Evolutionary conservation across 2,888 invertebrate species (phyloP), one percentile per base, ranked within the genome.

Genomic region (Amiota communis): DNA sequence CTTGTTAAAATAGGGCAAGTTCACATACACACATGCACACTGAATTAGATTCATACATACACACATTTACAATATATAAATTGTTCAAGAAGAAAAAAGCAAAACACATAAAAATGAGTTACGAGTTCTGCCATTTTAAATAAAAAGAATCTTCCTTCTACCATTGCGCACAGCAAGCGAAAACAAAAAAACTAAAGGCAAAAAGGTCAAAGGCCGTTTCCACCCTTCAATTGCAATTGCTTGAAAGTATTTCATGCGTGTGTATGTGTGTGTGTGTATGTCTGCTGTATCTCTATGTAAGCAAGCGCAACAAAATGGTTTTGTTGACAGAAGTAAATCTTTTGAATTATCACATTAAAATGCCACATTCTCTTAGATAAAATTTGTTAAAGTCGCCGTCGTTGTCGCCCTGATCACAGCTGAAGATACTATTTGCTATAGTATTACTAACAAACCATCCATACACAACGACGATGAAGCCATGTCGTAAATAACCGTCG

Each of bases 261-360:
- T 63, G 15, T 63, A 64, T 51, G 51, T 71, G 71, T 23, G 71
- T 17, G 64, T 53, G 46, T 15, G 53, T 67, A 13, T 59, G 64
- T 68, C 4, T 36, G 36, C 23, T 36, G 36, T 36, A 36, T 36
- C 2, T 36, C 36, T 36, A 36, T 36, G 70, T 76, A 69, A 71
- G 20, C 61, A 48, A 20, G 75, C 51, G 72, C 73, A 77, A 77
- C 82, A 84, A 86, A 86, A 87, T 88, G 81, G 86, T 85, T 81
- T 87, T 88, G 87, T 88, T 88, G 88, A 88, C 87, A 87, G 87
- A 87, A 86, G 86, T 87, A 88, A 88, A 87, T 87, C 88, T 87
- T 82, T 82, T 87, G 86, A 88, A 88, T 88, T 86, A 87, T 87
- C 81, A 85, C 85, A 86, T 84, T 86, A 83, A 84, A 84, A 80